Percentiles rank a stretch among this genome's conserved stretches.
phyloP scores from a whole-genome alignment of 92 coral and sea anemone genomes.

The Bergia puertoricense region DNA sequence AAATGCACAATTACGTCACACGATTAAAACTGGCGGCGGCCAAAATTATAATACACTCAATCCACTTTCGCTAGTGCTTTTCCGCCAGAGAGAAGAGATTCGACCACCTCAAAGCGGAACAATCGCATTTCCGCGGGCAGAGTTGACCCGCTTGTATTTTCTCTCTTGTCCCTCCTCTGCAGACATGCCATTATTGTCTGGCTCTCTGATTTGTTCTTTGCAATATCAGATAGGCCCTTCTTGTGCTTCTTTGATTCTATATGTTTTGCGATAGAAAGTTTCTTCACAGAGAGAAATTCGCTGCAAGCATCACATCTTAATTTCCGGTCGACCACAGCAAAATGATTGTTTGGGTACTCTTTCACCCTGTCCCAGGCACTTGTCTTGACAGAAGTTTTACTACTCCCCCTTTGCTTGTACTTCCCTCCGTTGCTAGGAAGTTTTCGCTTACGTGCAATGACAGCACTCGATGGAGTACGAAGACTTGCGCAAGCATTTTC shows the following conservation, averaged over 20 bases:
- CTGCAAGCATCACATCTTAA: conserved; percentile 67
- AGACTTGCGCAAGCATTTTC: conserved; percentile 57
- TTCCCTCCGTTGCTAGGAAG: conserved; percentile 50
- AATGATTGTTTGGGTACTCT: conserved; percentile 52
- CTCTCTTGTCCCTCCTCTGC: conserved; percentile 52
- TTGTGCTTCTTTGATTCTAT: conserved; percentile 30
- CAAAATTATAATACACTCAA: too few relatives aligned
- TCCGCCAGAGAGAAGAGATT: too few relatives aligned
- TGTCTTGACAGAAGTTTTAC: conserved; percentile 36
- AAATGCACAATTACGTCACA: too few relatives aligned
- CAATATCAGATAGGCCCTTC: conserved; percentile 36
- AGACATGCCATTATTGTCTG: conserved; percentile 49
- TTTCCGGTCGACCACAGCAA: conserved; percentile 57
- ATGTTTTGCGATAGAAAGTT: conserved; percentile 30
- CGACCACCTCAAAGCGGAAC: too few relatives aligned
- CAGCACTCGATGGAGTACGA: conserved; percentile 48
- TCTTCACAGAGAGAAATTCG: conserved; percentile 35
- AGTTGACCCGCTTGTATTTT: conserved; percentile 50
- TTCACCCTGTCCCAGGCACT: conserved; percentile 50
- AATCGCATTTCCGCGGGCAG: conserved; percentile 32
- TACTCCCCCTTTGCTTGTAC: conserved; percentile 51
- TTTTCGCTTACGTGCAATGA: conserved; percentile 54
- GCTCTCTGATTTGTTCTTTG: conserved; percentile 38
- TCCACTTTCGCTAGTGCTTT: too few relatives aligned
- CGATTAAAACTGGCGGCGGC: too few relatives aligned